phyloP scores from a whole-genome alignment of 2,888 invertebrate species.

The Tinea semifulvella region DNA sequence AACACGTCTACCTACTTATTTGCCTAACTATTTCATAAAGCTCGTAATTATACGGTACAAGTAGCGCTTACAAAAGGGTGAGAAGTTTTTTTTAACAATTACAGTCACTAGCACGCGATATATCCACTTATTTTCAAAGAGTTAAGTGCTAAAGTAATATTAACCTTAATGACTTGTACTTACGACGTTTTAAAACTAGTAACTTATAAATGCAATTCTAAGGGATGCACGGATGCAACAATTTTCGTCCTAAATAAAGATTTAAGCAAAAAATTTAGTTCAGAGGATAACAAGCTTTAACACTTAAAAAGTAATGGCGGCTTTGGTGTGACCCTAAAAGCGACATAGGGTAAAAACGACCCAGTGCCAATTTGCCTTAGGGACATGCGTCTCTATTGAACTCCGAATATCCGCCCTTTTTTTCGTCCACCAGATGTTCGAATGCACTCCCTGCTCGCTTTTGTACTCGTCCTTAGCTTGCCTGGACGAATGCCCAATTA shows the following conservation, averaged over 20 bases:
- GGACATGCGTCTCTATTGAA: constrained; percentile 54
- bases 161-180: constrained; percentile 16
- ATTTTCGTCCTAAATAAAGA: constrained; percentile 20
- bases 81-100: constrained; percentile 26
- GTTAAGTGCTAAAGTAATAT: constrained; percentile 23
- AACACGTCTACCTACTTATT: constrained; percentile 31
- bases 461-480: constrained; percentile 1
- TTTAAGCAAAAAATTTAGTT: too few relatives aligned
- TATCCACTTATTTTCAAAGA: constrained; percentile 21
- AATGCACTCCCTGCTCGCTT: neutral
- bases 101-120: constrained; percentile 20
- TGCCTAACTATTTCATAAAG: constrained; percentile 61
- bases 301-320: constrained; percentile 15
- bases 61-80: constrained; percentile 48
- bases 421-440: constrained; percentile 50
- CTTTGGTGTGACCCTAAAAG: constrained; percentile 19
- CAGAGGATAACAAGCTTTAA: constrained; percentile 25
- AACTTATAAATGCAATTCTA: constrained; percentile 46
- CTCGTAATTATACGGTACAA: constrained; percentile 60
- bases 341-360: neutral
- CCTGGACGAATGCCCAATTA: constrained; percentile 57
- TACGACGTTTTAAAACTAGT: constrained; percentile 25
- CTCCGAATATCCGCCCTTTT: constrained; percentile 62
- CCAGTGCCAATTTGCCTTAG: constrained; percentile 32
- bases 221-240: constrained; percentile 63